These are phyloP conservation scores for Cherax quadricarinatus DNA, from an alignment of 1,140 invertebrate species.

Conservation along the genomic window DNA sequence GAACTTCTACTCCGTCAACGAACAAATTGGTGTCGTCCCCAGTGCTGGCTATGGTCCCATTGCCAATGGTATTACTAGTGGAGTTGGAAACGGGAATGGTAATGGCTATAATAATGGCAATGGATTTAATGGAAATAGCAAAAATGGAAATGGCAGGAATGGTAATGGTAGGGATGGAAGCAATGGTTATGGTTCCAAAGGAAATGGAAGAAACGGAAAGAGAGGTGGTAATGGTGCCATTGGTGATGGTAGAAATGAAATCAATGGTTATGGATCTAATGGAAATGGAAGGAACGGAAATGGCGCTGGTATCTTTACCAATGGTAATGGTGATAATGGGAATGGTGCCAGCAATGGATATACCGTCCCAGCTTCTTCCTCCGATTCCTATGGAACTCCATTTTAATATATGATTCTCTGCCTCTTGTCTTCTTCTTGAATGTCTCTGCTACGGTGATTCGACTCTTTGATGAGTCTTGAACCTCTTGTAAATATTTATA, in stretches of 20 bases:
- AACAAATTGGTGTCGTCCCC: not conserved
- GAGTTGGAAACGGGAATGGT: slow-evolving; percentile 17
- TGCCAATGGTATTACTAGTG: slow-evolving; percentile 3
- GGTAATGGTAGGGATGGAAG: not conserved
- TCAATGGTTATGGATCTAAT: not conserved
- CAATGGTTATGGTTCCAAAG: not conserved
- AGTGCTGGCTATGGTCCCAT: not conserved
- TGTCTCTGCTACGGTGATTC: not conserved
- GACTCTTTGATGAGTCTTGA: not conserved
- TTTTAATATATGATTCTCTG: not conserved
- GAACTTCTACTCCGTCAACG: slow-evolving; percentile 77
- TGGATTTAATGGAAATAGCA: not conserved
- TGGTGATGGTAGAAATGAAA: not conserved
- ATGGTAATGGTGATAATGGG: slow-evolving; percentile 4
- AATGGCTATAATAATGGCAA: slow-evolving; percentile 2
- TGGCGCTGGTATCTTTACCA: slow-evolving; percentile 3
- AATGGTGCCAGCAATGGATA: slow-evolving; percentile 2
- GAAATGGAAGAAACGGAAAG: slow-evolving; percentile 1
- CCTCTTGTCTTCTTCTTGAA: not conserved
- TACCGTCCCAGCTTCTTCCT: not conserved
- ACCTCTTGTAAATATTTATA: not conserved
- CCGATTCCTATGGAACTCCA: not conserved
- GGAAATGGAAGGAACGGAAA: slow-evolving; percentile 1
- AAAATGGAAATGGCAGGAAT: not conserved
- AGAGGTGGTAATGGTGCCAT: slow-evolving; percentile 6